Conservation (phyloP, 2,113 vertebrate species). For the Mesoclemmys tuberculata region DNA sequence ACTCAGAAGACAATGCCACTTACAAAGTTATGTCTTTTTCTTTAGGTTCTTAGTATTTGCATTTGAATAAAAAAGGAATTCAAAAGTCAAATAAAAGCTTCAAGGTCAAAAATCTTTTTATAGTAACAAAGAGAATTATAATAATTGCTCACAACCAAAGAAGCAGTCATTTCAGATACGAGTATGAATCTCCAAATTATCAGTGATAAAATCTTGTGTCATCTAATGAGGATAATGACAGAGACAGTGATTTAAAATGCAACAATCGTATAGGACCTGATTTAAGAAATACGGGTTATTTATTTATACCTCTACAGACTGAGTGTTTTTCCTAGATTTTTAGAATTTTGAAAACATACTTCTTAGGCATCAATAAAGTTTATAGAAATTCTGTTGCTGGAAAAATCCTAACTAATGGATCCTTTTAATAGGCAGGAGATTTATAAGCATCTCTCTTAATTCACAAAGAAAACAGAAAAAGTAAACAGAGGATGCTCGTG, state of each 20-base stretch:
- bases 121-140: slow-evolving; percentile 56
- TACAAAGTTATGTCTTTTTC: not conserved
- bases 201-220: slow-evolving; percentile 68
- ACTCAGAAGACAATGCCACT: not conserved
- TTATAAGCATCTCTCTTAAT: not conserved
- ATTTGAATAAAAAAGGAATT: slow-evolving; percentile 62
- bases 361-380: not conserved
- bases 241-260: slow-evolving; percentile 38
- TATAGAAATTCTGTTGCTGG: not conserved
- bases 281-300: slow-evolving; percentile 39
- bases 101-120: slow-evolving; percentile 63
- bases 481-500: not conserved
- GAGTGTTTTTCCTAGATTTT: not conserved
- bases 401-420: not conserved
- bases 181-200: slow-evolving; percentile 62
- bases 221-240: slow-evolving; percentile 57
- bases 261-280: not conserved
- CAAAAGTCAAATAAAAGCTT: slow-evolving; percentile 48
- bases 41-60: not conserved
- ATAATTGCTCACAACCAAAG: slow-evolving; percentile 66
- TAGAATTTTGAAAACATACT: not conserved
- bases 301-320: slow-evolving; percentile 30
- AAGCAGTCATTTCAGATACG: slow-evolving; percentile 57
- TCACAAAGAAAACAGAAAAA: not conserved
- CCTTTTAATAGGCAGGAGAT: not conserved